phyloP scores from a whole-genome alignment of 2,888 invertebrate genomes.

The Aquatica leii region DNA sequence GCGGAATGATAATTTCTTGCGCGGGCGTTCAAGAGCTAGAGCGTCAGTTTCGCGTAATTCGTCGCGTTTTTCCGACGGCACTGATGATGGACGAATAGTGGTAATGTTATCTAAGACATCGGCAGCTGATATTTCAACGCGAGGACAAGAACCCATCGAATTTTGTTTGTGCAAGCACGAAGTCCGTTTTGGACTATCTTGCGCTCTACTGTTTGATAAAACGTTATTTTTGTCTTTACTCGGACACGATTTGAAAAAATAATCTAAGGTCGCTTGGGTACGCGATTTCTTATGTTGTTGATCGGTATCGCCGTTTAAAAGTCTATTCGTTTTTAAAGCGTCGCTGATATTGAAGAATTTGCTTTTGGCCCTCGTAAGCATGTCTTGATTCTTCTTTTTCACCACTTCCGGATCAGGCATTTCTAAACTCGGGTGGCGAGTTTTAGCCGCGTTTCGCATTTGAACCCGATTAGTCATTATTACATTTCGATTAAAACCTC shows the following conservation, averaged over 20 bases:
- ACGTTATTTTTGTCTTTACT: conserved; percentile 56
- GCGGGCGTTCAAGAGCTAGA: conserved; percentile 68
- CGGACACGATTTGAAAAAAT: conserved; percentile 61
- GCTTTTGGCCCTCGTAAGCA: conserved; percentile 55
- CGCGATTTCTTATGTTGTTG: conserved; percentile 52
- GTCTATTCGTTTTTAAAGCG: conserved; percentile 61
- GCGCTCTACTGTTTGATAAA: conserved; percentile 44
- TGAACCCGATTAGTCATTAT: conserved; percentile 24
- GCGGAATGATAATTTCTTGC: conserved; percentile 87
- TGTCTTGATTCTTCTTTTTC: conserved; percentile 62
- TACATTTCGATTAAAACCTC: not conserved
- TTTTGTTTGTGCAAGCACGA: conserved; percentile 55
- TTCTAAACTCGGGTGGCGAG: conserved; percentile 58
- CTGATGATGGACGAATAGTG: conserved; percentile 52
- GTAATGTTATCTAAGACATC: conserved; percentile 44
- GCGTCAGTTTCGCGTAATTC: conserved; percentile 59
- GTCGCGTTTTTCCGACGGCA: conserved; percentile 55
- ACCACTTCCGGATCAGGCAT: conserved; percentile 55
- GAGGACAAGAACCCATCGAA: conserved; percentile 56
- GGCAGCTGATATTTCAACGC: conserved; percentile 51
- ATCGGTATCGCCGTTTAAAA: conserved; percentile 45
- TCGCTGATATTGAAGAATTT: conserved; percentile 55
- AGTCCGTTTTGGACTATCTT: conserved; percentile 35
- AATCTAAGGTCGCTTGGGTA: conserved; percentile 61
- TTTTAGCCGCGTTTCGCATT: conserved; percentile 57